Percentiles rank a stretch among this genome's conserved stretches.
Conservation (phyloP, 2,113 vertebrate genomes). For the Dicrurus megarhynchus region DNA sequence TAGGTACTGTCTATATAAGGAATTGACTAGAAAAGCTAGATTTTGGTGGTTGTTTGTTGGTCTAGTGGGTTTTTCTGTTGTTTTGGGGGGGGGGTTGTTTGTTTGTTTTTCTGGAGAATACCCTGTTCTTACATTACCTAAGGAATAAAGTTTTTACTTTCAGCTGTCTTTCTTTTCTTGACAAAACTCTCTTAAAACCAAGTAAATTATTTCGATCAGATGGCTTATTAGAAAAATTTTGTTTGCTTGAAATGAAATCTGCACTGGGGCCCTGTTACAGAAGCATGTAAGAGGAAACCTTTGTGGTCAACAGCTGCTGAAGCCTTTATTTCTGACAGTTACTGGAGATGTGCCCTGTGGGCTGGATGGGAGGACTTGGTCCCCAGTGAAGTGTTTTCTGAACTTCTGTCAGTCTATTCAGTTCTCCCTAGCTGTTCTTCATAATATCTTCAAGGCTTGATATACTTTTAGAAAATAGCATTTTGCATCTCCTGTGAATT, state of each 20-base stretch:
- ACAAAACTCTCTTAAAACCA: background rate
- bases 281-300: background rate
- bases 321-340: conserved; percentile 28
- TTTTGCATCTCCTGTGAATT: conserved; percentile 45
- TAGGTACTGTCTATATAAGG: background rate
- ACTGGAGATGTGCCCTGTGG: background rate
- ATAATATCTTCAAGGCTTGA: conserved; percentile 40
- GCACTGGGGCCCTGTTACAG: background rate
- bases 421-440: conserved; percentile 29
- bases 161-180: background rate
- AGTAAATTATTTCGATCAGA: background rate
- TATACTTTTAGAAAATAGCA: conserved; percentile 43
- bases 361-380: conserved; percentile 13
- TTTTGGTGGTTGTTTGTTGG: background rate
- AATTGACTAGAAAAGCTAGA: background rate
- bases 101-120: background rate
- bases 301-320: background rate
- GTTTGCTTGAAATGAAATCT: background rate
- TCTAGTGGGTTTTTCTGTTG: background rate
- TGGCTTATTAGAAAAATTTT: background rate
- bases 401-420: conserved; percentile 30
- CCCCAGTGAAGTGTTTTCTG: conserved; percentile 24
- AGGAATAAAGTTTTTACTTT: background rate
- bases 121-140: background rate
- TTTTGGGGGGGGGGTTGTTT: too few relatives aligned